Conservation (phyloP, 2,888 invertebrate genomes). For the Mythimna pallens region DNA sequence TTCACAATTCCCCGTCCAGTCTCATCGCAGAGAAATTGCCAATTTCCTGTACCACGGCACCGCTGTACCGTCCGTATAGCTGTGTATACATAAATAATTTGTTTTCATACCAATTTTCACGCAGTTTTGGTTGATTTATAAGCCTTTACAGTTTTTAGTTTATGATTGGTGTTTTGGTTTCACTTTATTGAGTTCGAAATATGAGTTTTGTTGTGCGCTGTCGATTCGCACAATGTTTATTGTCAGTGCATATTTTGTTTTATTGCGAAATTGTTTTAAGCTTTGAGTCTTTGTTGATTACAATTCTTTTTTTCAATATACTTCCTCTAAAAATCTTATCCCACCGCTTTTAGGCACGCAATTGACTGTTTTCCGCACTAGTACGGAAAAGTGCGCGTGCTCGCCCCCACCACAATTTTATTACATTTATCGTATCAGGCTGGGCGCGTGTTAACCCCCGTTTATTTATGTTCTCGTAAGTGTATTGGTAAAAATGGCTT, state of each 20-base stretch:
- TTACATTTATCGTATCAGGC: no score
- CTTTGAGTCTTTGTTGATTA: background rate
- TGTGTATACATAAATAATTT: slow-evolving; percentile 68
- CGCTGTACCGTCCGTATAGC: slow-evolving; percentile 68
- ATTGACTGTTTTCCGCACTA: no score
- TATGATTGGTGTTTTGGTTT: slow-evolving; percentile 39
- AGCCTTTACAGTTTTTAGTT: slow-evolving; percentile 50
- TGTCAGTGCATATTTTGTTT: slow-evolving; percentile 3
- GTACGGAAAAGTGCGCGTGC: no score
- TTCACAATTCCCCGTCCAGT: slow-evolving; percentile 61
- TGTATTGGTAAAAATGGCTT: no score
- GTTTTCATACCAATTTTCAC: slow-evolving; percentile 70
- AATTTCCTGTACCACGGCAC: slow-evolving; percentile 81
- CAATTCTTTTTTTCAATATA: no score
- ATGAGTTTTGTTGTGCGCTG: slow-evolving; percentile 32
- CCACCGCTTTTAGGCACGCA: no score
- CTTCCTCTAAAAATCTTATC: no score
- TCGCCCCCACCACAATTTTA: no score
- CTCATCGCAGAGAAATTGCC: slow-evolving; percentile 80
- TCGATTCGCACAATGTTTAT: slow-evolving; percentile 6
- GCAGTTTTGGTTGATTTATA: slow-evolving; percentile 61
- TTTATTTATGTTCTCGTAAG: no score
- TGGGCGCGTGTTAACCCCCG: no score
- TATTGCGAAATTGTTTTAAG: background rate
- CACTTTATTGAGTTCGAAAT: slow-evolving; percentile 26